These are phyloP conservation scores for Marasmarcha lunaedactyla DNA, from an alignment of 2,888 invertebrate species.

Conservation along the genomic window DNA sequence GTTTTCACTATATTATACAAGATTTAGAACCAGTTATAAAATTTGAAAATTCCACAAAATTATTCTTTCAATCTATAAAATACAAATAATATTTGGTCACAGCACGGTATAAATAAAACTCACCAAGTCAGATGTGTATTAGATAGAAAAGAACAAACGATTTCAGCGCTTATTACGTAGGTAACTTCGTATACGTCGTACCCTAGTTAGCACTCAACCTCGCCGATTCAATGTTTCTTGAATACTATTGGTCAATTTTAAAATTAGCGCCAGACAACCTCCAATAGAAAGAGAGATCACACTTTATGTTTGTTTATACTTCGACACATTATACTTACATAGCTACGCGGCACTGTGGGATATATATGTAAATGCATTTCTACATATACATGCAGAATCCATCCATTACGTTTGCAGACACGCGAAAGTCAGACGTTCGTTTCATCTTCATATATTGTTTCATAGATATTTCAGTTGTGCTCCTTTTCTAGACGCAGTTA, in stretches of 20 bases:
- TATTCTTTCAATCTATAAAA: neutral
- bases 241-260: conserved; percentile 48
- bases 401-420: conserved; percentile 3
- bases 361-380: conserved; percentile 26
- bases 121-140: conserved; percentile 52
- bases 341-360: conserved; percentile 31
- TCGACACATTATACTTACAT: conserved; percentile 26
- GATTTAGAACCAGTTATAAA: no score
- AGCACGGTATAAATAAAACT: conserved; percentile 39
- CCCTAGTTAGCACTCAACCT: conserved; percentile 40
- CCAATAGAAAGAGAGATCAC: conserved; percentile 43
- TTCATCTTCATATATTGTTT: no score
- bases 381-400: conserved; percentile 26
- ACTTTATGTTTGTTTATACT: conserved; percentile 67
- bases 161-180: conserved; percentile 70
- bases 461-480: no score
- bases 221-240: conserved; percentile 29
- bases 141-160: conserved; percentile 53
- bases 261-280: conserved; percentile 45
- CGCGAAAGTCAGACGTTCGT: conserved; percentile 20
- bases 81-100: neutral
- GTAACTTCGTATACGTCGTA: conserved; percentile 54
- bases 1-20: no score
- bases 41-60: no score
- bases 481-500: no score